Percentiles rank a stretch among this genome's conserved stretches.
phyloP scores from a whole-genome alignment of 2,888 invertebrate genomes.

The Meghimatium bilineatum region DNA sequence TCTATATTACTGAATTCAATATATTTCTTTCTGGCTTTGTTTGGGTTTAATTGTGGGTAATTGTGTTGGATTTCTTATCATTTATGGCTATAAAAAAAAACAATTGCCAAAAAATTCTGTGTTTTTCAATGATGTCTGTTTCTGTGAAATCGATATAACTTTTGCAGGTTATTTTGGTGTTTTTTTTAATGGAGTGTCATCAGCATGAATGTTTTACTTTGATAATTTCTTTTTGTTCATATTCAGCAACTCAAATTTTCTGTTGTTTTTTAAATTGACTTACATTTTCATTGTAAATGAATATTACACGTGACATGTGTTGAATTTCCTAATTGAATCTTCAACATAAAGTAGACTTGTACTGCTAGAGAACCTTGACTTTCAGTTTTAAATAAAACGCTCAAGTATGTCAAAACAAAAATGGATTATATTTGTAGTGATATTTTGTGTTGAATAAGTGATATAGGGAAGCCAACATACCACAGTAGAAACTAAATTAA shows the following conservation, averaged over 20 bases:
- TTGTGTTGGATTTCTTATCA: not conserved
- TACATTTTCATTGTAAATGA: not conserved
- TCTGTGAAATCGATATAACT: not conserved
- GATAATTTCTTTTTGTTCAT: not conserved
- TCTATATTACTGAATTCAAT: not conserved
- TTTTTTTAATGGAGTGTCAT: not conserved
- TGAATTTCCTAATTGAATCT: not conserved
- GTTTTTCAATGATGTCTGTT: not conserved
- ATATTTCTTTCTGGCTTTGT: not conserved
- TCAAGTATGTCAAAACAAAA: no score
- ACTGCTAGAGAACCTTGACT: no score
- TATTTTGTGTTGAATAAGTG: no score
- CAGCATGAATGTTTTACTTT: not conserved
- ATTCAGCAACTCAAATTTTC: not conserved
- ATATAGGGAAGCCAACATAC: no score
- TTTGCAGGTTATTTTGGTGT: not conserved
- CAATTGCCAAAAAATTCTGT: not conserved
- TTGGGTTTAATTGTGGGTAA: not conserved
- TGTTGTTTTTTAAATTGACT: not conserved
- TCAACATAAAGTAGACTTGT: not conserved
- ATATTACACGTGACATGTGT: not conserved
- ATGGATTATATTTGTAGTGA: no score
- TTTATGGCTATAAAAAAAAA: not conserved
- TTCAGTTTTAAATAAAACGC: no score
- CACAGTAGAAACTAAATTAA: no score